Conservation (phyloP, 2,113 vertebrate genomes). For the Bungarus multicinctus region DNA sequence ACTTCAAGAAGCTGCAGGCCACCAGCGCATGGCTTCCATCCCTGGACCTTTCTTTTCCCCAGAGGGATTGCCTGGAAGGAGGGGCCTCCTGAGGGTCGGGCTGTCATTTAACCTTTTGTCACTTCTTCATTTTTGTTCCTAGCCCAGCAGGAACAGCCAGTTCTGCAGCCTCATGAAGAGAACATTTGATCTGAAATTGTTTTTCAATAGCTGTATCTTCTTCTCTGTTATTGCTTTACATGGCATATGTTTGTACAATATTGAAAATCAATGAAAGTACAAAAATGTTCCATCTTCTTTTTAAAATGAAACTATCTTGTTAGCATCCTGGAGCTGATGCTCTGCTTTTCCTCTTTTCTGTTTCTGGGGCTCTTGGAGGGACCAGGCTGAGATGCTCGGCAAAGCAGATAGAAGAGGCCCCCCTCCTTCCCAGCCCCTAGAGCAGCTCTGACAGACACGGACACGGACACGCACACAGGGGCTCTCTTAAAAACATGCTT, state of each 20-base stretch:
- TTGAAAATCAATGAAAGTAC: constrained; percentile 66
- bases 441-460: background rate
- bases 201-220: constrained; percentile 52
- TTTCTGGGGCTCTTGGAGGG: background rate
- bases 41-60: background rate
- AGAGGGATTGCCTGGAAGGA: rapidly evolving
- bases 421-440: background rate
- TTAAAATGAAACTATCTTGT: constrained; percentile 54
- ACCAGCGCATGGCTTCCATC: background rate
- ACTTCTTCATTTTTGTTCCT: background rate
- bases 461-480: background rate
- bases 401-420: background rate
- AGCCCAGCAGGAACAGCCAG: background rate
- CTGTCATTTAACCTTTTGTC: background rate
- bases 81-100: background rate
- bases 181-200: constrained; percentile 45
- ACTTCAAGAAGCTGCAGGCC: background rate
- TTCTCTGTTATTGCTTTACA: constrained; percentile 53
- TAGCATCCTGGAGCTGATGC: constrained; percentile 29
- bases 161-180: constrained; percentile 6
- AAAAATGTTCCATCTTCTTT: constrained; percentile 39
- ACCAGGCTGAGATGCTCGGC: background rate
- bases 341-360: background rate
- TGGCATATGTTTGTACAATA: constrained; percentile 45
- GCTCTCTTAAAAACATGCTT: background rate